Conservation (phyloP, 1,140 invertebrate genomes). For the Matsumurasca onukii region DNA sequence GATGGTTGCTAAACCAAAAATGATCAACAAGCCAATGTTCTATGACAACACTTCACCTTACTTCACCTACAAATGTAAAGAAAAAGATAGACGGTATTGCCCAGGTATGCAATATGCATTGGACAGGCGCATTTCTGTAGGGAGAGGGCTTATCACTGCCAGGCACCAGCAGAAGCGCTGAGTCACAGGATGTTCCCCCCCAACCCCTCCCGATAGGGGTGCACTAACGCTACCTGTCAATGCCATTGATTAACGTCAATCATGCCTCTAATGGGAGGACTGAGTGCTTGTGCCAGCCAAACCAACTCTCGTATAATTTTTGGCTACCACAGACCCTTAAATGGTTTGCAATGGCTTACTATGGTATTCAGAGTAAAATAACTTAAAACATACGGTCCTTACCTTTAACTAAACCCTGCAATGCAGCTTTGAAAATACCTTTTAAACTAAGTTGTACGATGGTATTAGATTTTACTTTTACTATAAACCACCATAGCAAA, state of each 20-base stretch:
- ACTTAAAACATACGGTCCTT: background rate
- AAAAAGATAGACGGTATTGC: too few species aligned
- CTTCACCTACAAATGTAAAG: too few species aligned
- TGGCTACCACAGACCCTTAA: background rate
- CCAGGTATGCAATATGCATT: too few species aligned
- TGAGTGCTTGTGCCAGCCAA: too few species aligned
- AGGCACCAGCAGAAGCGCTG: too few species aligned
- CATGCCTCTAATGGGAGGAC: background rate
- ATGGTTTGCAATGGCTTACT: background rate
- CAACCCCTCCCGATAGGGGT: background rate
- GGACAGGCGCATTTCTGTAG: too few species aligned
- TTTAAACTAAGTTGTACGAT: background rate
- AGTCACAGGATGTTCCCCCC: too few species aligned
- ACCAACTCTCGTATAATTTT: background rate
- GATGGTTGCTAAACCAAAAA: too few species aligned
- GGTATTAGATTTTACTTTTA: background rate
- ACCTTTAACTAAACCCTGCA: constrained; percentile 7
- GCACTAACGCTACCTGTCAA: background rate
- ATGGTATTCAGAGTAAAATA: background rate
- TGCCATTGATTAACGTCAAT: background rate
- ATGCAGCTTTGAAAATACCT: background rate
- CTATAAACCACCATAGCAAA: constrained; percentile 4
- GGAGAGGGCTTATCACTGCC: too few species aligned
- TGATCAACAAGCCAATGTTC: too few species aligned
- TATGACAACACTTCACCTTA: too few species aligned